These are phyloP conservation scores for Pachyramphus minor DNA, from an alignment of 2,113 vertebrate genomes.

Conservation along the genomic window DNA sequence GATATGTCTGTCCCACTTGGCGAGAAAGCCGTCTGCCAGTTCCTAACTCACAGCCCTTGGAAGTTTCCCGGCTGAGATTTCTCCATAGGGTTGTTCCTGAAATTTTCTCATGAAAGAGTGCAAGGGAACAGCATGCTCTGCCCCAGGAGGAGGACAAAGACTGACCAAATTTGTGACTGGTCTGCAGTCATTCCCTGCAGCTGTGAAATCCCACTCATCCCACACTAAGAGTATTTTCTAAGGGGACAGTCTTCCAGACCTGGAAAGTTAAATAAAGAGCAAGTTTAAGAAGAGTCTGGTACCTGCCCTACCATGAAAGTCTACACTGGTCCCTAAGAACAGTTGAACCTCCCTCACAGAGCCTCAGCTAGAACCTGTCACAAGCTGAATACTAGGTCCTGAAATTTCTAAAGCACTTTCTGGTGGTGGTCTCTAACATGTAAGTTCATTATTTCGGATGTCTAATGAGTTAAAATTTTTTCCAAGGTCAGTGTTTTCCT, in stretches of 20 bases:
- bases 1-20: background rate
- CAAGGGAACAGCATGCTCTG: background rate
- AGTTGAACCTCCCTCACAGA: background rate
- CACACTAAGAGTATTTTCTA: background rate
- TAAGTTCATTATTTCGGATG: background rate
- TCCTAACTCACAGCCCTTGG: background rate
- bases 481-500: background rate
- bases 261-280: background rate
- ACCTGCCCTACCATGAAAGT: background rate
- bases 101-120: background rate
- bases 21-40: background rate
- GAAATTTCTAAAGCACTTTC: background rate
- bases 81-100: background rate
- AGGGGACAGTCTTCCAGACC: background rate
- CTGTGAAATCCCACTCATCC: background rate
- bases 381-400: background rate
- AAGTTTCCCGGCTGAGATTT: background rate
- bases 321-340: rapidly evolving
- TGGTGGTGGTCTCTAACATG: background rate
- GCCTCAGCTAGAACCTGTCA: background rate
- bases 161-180: background rate
- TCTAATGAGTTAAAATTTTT: background rate
- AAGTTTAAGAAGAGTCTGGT: background rate
- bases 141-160: background rate
- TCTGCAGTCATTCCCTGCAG: background rate